Conservation (phyloP, 2,113 vertebrate genomes). For the Carollia perspicillata region DNA sequence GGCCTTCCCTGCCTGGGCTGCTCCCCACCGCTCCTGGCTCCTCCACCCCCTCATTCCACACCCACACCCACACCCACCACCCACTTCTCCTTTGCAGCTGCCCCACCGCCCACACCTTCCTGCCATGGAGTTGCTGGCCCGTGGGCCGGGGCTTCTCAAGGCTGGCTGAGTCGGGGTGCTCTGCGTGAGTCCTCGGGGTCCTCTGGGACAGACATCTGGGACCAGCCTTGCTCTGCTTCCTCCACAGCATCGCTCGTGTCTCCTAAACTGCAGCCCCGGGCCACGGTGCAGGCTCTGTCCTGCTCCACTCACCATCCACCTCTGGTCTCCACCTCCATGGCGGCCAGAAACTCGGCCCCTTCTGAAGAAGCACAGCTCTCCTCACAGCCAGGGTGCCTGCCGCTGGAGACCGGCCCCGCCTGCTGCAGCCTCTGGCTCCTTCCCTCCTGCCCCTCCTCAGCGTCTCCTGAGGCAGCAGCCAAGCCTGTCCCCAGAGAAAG, state of each 20-base stretch:
- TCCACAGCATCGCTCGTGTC: neutral
- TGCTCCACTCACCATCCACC: neutral
- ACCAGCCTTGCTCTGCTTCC: neutral
- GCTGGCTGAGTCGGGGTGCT: rapidly evolving
- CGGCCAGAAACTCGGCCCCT: neutral
- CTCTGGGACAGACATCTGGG: neutral
- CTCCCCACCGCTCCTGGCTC: neutral
- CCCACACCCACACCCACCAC: constrained; percentile 35
- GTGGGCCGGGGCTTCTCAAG: neutral
- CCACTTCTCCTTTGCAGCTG: constrained; percentile 65
- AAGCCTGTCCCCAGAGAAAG: neutral
- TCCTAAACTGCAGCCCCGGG: neutral
- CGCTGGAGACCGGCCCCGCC: neutral
- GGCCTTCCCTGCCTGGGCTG: neutral
- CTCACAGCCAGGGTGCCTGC: neutral
- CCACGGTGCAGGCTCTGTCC: rapidly evolving
- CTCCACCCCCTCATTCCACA: neutral
- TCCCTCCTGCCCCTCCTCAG: neutral
- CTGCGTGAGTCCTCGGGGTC: neutral
- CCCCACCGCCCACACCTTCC: constrained; percentile 72
- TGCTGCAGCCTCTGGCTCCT: rapidly evolving
- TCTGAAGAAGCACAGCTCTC: neutral
- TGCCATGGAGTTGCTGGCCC: constrained; percentile 40
- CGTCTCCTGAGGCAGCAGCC: neutral
- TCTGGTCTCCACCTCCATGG: neutral